Conservation (phyloP, 2,888 invertebrate genomes). For the Hipparchia sbordonii region DNA sequence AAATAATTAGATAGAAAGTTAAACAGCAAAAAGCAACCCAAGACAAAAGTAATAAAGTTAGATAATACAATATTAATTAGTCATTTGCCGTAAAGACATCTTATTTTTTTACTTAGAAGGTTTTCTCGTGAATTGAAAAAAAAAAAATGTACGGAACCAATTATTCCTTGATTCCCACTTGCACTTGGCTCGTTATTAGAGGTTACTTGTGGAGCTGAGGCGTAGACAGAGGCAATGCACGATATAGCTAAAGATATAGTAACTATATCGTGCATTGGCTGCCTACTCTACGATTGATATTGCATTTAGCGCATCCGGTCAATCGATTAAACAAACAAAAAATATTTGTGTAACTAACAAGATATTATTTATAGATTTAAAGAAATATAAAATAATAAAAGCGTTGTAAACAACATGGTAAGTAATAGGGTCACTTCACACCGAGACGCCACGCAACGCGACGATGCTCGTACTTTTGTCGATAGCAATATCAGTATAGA, state of each 20-base stretch:
- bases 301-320: constrained; percentile 9
- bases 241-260: not conserved
- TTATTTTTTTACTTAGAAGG: too few relatives aligned
- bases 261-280: not conserved
- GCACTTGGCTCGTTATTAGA: constrained; percentile 10
- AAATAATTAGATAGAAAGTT: too few relatives aligned
- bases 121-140: too few relatives aligned
- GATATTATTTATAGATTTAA: not conserved
- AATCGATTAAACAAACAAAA: constrained; percentile 6
- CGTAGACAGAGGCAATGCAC: constrained; percentile 23
- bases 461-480: too few relatives aligned
- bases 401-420: too few relatives aligned
- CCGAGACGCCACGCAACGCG: too few relatives aligned
- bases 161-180: not conserved
- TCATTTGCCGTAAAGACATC: too few relatives aligned
- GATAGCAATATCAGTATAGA: too few relatives aligned
- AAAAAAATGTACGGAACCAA: not conserved
- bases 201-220: constrained; percentile 33
- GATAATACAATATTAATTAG: too few relatives aligned
- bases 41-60: too few relatives aligned
- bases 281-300: constrained; percentile 1
- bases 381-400: not conserved
- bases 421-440: too few relatives aligned
- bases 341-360: not conserved
- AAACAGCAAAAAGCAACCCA: too few relatives aligned